Percentiles rank a stretch among this genome's conserved stretches.
Evolutionary conservation across 2,113 vertebrate genomes (phyloP).

Genomic region (Semicossyphus pulcher): DNA sequence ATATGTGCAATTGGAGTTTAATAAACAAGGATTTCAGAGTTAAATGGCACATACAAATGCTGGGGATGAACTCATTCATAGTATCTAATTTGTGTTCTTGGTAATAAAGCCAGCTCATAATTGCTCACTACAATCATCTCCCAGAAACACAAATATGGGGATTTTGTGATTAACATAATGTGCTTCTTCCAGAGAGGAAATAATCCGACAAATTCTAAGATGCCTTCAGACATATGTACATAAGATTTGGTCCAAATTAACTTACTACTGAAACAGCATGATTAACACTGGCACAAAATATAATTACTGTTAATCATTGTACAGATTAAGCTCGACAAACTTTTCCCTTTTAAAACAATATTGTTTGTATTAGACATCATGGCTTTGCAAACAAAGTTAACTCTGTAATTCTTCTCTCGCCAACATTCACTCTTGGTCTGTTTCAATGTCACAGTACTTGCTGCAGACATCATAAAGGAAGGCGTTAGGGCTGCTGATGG

Average conservation of each 20-base stretch:
- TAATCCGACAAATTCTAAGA: slow-evolving; percentile 89
- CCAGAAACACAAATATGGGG: slow-evolving; percentile 93
- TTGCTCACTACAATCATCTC: slow-evolving; percentile 93
- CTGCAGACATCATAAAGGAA: slow-evolving; percentile 38
- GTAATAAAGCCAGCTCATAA: slow-evolving; percentile 96
- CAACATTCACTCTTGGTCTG: slow-evolving; percentile 33
- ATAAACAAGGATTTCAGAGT: slow-evolving; percentile 97
- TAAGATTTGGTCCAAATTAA: slow-evolving; percentile 77
- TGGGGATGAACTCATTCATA: slow-evolving; percentile 95
- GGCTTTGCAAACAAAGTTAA: slow-evolving; percentile 65
- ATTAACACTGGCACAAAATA: slow-evolving; percentile 66
- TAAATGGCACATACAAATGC: slow-evolving; percentile 99
- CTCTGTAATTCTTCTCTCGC: slow-evolving; percentile 68
- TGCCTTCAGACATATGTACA: slow-evolving; percentile 82
- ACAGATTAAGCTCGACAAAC: slow-evolving; percentile 69
- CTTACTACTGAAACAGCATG: slow-evolving; percentile 66
- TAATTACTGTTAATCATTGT: slow-evolving; percentile 61
- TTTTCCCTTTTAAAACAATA: slow-evolving; percentile 53
- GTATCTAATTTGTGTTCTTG: slow-evolving; percentile 96
- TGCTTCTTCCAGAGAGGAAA: slow-evolving; percentile 94
- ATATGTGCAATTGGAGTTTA: slow-evolving; percentile 97
- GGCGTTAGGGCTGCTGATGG: slow-evolving; percentile 28
- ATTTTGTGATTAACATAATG: slow-evolving; percentile 97
- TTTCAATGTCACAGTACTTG: slow-evolving; percentile 69
- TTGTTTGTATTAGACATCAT: slow-evolving; percentile 59